A percentile compares a stretch with the other conserved stretches of the same genome.
Evolutionary conservation across 2,888 invertebrate genomes (phyloP).

Genomic region (Falcaria lacertinaria): DNA sequence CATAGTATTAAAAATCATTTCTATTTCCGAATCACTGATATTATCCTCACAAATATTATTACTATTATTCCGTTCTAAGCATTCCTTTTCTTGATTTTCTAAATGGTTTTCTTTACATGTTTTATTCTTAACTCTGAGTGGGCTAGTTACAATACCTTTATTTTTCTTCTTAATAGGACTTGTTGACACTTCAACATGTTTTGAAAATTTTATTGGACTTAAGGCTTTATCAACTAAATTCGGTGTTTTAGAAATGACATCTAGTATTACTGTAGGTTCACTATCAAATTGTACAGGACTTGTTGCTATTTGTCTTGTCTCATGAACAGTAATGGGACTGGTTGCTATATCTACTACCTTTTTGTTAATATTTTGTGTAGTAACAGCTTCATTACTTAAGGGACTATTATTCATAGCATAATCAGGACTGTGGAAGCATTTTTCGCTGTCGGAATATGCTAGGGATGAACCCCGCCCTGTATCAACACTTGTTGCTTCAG

Average conservation of each 20-base stretch:
- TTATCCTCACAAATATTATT: slow-evolving; percentile 25
- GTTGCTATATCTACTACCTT: slow-evolving; percentile 20
- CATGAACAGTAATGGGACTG: slow-evolving; percentile 24
- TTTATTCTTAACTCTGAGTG: slow-evolving; percentile 9
- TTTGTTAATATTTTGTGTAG: slow-evolving; percentile 20
- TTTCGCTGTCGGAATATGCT: slow-evolving; percentile 55
- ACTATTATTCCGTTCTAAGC: slow-evolving; percentile 44
- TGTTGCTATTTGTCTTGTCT: slow-evolving; percentile 18
- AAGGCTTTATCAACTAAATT: neutral
- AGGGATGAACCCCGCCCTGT: slow-evolving; percentile 67
- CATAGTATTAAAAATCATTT: slow-evolving; percentile 52
- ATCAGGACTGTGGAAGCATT: slow-evolving; percentile 54
- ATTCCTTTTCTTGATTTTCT: slow-evolving; percentile 26
- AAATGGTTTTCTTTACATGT: slow-evolving; percentile 10
- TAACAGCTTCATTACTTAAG: slow-evolving; percentile 21
- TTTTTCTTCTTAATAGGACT: slow-evolving; percentile 6
- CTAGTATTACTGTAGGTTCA: neutral
- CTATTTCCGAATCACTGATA: slow-evolving; percentile 46
- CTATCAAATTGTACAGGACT: slow-evolving; percentile 17
- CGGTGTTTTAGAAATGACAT: neutral
- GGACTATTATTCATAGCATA: slow-evolving; percentile 39
- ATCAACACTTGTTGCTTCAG: slow-evolving; percentile 52
- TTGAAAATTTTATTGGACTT: slow-evolving; percentile 1
- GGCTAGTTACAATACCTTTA: slow-evolving; percentile 12
- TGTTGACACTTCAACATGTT: slow-evolving; percentile 1